Evolutionary conservation across 2,888 invertebrate species (phyloP).

Genomic region (Acanthopleura granulata): DNA sequence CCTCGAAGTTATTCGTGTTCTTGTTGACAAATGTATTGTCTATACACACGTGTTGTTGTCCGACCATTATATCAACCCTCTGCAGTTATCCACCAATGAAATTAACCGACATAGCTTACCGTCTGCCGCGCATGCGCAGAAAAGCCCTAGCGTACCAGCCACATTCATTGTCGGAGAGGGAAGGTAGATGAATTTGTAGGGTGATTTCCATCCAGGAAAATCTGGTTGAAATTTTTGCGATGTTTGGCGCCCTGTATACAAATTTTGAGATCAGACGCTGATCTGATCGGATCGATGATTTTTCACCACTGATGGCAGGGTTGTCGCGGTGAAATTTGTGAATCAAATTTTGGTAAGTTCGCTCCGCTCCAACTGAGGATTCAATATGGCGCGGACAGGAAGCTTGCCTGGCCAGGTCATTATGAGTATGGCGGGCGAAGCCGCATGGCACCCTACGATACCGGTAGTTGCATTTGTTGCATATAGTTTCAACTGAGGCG

Average conservation of each 20-base stretch:
- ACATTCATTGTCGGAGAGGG: neutral
- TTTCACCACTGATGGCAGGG: slow-evolving; percentile 53
- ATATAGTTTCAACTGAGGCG: neutral
- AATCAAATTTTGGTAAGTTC: slow-evolving; percentile 41
- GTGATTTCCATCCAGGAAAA: neutral
- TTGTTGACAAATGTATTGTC: too few relatives aligned
- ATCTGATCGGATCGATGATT: slow-evolving; percentile 53
- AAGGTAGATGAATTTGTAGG: neutral
- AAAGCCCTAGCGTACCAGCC: neutral
- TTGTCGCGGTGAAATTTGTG: slow-evolving; percentile 39
- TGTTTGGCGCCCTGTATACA: slow-evolving; percentile 35
- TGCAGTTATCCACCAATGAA: too few relatives aligned
- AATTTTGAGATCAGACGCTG: slow-evolving; percentile 48
- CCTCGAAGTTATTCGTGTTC: too few relatives aligned
- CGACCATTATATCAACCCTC: too few relatives aligned
- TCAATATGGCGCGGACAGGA: slow-evolving; percentile 39
- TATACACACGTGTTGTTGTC: too few relatives aligned
- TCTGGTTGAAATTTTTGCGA: slow-evolving; percentile 11
- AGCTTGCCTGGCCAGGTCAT: slow-evolving; percentile 19
- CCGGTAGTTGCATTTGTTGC: neutral
- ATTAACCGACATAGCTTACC: too few relatives aligned
- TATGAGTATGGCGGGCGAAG: neutral
- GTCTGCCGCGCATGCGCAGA: too few relatives aligned
- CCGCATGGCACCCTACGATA: neutral
- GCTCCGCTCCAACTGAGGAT: neutral